Evolutionary conservation across 2,888 invertebrate species (phyloP).

Genomic region (Lissonota sp.): DNA sequence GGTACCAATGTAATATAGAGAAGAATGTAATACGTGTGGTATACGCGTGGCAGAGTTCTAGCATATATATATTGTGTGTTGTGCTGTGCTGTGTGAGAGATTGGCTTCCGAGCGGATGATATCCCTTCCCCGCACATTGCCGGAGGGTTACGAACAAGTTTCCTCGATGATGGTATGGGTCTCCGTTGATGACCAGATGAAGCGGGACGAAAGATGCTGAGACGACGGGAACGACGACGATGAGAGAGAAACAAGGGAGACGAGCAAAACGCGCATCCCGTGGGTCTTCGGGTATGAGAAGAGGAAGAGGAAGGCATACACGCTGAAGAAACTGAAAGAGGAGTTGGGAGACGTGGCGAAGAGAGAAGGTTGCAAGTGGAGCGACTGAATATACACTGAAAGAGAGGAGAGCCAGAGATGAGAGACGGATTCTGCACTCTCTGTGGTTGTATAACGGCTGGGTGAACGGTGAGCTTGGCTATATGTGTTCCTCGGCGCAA

Average conservation of each 20-base stretch:
- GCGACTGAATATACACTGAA: conserved; percentile 52
- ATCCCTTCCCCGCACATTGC: conserved; percentile 67
- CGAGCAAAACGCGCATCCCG: conserved; percentile 7
- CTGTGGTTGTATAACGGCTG: conserved; percentile 58
- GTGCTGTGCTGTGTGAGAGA: conserved; percentile 76
- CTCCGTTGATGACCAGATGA: conserved; percentile 56
- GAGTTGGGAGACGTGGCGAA: conserved; percentile 26
- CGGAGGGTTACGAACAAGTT: conserved; percentile 79
- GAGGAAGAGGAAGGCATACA: conserved; percentile 48
- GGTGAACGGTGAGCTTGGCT: conserved; percentile 49
- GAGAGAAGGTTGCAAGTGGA: conserved; percentile 34
- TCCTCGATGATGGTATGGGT: conserved; percentile 69
- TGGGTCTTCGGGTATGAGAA: conserved; percentile 35
- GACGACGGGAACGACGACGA: conserved; percentile 27
- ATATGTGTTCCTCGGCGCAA: conserved; percentile 41
- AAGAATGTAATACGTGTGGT: conserved; percentile 15
- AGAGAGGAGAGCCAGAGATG: conserved; percentile 33
- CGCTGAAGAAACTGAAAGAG: conserved; percentile 60
- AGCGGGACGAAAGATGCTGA: conserved; percentile 43
- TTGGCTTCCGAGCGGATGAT: conserved; percentile 81
- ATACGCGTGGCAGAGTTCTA: conserved; percentile 45
- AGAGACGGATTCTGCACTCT: conserved; percentile 26
- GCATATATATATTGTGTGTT: too few relatives aligned
- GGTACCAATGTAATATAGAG: not conserved
- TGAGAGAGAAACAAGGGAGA: conserved; percentile 56